Conservation (phyloP, 2,888 invertebrate genomes). For the Erebia aethiops region DNA sequence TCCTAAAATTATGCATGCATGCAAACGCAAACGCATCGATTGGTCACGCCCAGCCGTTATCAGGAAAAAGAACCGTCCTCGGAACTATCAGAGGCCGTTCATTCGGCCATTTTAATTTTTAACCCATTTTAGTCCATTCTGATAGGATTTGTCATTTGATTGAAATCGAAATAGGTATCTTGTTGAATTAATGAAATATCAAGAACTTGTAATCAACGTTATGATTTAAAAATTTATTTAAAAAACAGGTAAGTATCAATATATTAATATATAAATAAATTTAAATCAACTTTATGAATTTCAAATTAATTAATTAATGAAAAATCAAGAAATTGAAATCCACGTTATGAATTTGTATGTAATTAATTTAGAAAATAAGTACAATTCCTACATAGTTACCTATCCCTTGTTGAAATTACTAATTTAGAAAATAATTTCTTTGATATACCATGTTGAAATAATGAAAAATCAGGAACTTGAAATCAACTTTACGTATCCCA, state of each 20-base stretch:
- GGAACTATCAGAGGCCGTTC: constrained; percentile 48
- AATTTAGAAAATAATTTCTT: too few relatives aligned
- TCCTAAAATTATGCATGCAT: constrained; percentile 29
- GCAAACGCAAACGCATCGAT: constrained; percentile 23
- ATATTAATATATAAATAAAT: background rate
- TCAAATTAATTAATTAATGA: too few relatives aligned
- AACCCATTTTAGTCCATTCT: background rate
- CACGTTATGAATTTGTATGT: too few relatives aligned
- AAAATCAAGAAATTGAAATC: too few relatives aligned
- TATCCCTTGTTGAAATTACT: too few relatives aligned
- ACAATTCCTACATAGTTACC: too few relatives aligned
- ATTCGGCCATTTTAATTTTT: background rate
- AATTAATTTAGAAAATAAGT: too few relatives aligned
- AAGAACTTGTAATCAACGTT: background rate
- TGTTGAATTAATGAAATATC: background rate
- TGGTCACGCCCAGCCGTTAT: constrained; percentile 37
- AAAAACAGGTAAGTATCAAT: background rate
- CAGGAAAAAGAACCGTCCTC: constrained; percentile 41
- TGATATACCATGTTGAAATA: too few relatives aligned
- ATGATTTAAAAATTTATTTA: too few relatives aligned
- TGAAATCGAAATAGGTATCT: background rate
- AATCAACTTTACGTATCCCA: too few relatives aligned
- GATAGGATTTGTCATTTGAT: background rate
- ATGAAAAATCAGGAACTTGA: too few relatives aligned
- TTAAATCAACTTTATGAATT: background rate